phyloP scores from a whole-genome alignment of 1,140 invertebrate genomes.

The Papilio aristodemus region DNA sequence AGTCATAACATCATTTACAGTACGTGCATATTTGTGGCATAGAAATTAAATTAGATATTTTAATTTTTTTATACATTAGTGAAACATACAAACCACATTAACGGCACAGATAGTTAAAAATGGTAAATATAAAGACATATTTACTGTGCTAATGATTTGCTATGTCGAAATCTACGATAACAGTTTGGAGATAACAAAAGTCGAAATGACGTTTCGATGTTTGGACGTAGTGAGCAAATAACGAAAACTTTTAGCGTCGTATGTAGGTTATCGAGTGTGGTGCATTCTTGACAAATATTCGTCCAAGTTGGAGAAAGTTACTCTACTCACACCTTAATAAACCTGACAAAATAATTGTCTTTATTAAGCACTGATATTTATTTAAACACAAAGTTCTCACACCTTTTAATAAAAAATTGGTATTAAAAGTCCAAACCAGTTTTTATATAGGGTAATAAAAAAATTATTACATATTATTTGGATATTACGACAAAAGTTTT shows the following conservation, averaged over 20 bases:
- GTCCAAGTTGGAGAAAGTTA: slow-evolving; percentile 5
- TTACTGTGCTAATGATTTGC: neutral
- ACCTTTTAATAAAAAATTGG: neutral
- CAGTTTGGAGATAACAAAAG: neutral
- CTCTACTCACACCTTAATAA: neutral
- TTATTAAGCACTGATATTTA: neutral
- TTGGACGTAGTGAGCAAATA: neutral
- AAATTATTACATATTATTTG: too few species aligned
- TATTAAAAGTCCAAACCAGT: neutral
- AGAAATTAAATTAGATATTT: neutral
- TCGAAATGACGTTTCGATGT: slow-evolving; percentile 1
- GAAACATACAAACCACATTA: slow-evolving; percentile 4
- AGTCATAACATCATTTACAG: too few species aligned
- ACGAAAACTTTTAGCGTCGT: neutral
- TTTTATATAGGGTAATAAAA: too few species aligned
- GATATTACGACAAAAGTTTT: too few species aligned
- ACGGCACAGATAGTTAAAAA: neutral
- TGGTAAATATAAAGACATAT: neutral
- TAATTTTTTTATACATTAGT: neutral
- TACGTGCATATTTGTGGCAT: too few species aligned
- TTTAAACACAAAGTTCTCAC: neutral
- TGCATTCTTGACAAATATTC: slow-evolving; percentile 7
- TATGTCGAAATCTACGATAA: neutral
- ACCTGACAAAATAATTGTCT: neutral
- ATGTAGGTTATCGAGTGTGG: neutral